Evolutionary conservation across 2,113 vertebrate species (phyloP), one percentile per base, ranked within the genome.

Genomic region (Catharus fuscescens): DNA sequence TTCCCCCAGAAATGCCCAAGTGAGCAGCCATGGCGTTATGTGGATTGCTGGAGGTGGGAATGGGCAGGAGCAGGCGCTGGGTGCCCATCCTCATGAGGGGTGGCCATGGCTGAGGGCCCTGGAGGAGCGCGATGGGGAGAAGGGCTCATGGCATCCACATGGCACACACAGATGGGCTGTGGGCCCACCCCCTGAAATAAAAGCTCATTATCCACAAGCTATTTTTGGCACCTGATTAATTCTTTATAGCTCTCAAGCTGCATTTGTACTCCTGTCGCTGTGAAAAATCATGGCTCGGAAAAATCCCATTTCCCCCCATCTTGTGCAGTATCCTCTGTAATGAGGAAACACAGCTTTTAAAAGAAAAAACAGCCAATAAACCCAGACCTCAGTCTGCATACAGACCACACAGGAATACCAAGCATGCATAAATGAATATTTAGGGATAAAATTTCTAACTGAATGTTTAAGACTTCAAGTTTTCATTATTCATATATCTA

Each of bases 21-120:
- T 4, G 29, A 29, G 4, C 23, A 64, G 16, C 14, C 32, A 1
- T 7, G 14, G 19, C 5, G 18, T 9, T 57, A 7, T 34, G 5
- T 3, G 17, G 62, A 54, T 25, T 36, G 45, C 31, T n/a, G 44
- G 45, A 53, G 25, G 24, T 0, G 1, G 53, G 32, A 54, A 7
- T 0, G 3, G 38, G 34, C 11, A 25, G 20, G 26, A 65, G 47
- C 2, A 0, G 50, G 36, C 1, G 0, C 34, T 3, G 4, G 8
- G 52, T 26, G 42, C n/a, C 11, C 44, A 5, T 4, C 26, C n/a
- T 40, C 1, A 0, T 19, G 38, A 80, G 56, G 38, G 42, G 9
- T 3, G 5, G 17, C 18, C 45, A 1, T 7, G 69, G 69, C 11
- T 2, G 2, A 4, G n/a, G 28, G 28, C n/a, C 24, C 45, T 4